Conservation (phyloP, 2,113 vertebrate species). For the Rhinogobius similis region DNA sequence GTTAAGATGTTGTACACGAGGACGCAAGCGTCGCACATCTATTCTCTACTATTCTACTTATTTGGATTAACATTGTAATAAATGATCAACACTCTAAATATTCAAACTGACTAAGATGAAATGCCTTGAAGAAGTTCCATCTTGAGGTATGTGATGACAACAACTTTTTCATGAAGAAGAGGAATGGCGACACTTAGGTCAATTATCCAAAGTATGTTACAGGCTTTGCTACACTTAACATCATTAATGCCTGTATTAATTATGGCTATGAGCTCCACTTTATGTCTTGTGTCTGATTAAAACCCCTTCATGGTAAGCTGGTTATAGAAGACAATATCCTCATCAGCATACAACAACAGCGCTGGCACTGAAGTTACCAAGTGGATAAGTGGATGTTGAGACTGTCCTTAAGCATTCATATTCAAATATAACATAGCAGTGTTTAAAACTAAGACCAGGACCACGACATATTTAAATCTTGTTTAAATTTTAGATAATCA, state of each 20-base stretch:
- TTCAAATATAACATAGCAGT: background rate
- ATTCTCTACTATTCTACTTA: too few relatives aligned
- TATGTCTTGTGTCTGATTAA: constrained; percentile 39
- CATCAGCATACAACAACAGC: constrained; percentile 34
- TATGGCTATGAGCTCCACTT: constrained; percentile 46
- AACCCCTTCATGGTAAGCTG: constrained; percentile 37
- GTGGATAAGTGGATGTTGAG: constrained; percentile 2
- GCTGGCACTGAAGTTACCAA: constrained; percentile 9
- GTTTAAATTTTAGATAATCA: too few relatives aligned
- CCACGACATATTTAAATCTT: too few relatives aligned
- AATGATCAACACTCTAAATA: background rate
- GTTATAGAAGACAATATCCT: constrained; percentile 45
- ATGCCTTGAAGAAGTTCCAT: constrained; percentile 56
- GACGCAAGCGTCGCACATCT: too few relatives aligned
- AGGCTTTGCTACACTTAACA: constrained; percentile 61
- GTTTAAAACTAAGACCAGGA: too few relatives aligned
- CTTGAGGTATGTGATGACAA: constrained; percentile 68
- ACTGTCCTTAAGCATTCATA: background rate
- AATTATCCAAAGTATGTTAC: constrained; percentile 56
- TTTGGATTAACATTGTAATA: constrained; percentile 6
- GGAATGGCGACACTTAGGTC: constrained; percentile 52
- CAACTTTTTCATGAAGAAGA: constrained; percentile 57
- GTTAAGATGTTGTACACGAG: too few relatives aligned
- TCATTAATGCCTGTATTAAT: constrained; percentile 62
- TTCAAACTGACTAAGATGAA: constrained; percentile 21